These are phyloP conservation scores for Pristis pectinata DNA, from an alignment of 2,797 vertebrate species.

Conservation along the genomic window DNA sequence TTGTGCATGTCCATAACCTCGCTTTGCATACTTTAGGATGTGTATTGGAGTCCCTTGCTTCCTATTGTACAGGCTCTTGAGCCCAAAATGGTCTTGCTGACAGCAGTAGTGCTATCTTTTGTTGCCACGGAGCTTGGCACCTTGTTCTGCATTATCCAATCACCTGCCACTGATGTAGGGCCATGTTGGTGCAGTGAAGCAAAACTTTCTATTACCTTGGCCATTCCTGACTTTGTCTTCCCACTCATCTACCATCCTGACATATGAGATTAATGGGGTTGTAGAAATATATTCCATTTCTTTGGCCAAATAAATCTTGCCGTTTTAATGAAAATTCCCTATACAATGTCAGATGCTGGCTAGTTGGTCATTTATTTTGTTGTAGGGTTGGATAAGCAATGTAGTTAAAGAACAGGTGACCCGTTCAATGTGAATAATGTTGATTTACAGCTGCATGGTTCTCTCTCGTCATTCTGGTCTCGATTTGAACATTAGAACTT, in stretches of 20 bases:
- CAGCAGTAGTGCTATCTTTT: neutral
- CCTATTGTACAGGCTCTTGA: too few relatives aligned
- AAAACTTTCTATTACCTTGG: neutral
- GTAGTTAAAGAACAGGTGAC: neutral
- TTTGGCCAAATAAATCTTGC: neutral
- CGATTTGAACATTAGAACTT: neutral
- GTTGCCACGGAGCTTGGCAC: neutral
- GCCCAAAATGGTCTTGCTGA: neutral
- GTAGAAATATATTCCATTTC: neutral
- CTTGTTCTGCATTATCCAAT: neutral
- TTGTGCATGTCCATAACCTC: too few relatives aligned
- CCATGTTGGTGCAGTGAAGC: neutral
- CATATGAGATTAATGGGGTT: neutral
- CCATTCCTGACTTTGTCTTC: neutral
- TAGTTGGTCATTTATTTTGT: constrained; percentile 19
- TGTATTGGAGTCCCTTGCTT: too few relatives aligned
- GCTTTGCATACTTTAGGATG: too few relatives aligned
- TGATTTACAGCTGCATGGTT: neutral
- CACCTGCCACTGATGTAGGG: neutral
- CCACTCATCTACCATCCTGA: neutral
- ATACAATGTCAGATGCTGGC: neutral
- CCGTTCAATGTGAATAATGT: neutral
- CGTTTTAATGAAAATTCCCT: neutral
- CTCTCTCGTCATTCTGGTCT: neutral
- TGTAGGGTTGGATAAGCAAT: neutral